Evolutionary conservation across 2,888 invertebrate genomes (phyloP).

Genomic region (Tinea semifulvella): DNA sequence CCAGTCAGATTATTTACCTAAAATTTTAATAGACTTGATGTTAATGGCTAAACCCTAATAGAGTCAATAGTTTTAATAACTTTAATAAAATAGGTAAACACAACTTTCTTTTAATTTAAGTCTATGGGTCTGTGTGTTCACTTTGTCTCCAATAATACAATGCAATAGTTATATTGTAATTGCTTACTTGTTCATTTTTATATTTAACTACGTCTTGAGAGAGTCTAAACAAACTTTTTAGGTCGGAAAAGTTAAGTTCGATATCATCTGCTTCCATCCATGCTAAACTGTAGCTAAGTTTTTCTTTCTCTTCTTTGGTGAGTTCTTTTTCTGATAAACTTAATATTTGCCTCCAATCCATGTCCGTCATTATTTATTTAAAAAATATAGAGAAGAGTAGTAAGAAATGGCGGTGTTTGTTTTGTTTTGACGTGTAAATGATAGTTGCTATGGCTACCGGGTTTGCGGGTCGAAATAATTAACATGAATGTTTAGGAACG

Average conservation of each 20-base stretch:
- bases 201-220: slow-evolving; percentile 74
- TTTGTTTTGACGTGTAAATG: too few relatives aligned
- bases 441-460: slow-evolving; percentile 8
- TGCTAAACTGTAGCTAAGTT: slow-evolving; percentile 67
- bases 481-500: too few relatives aligned
- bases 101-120: too few relatives aligned
- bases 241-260: slow-evolving; percentile 61
- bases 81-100: too few relatives aligned
- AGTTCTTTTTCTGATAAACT: slow-evolving; percentile 63
- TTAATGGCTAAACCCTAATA: too few relatives aligned
- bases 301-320: slow-evolving; percentile 69
- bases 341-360: slow-evolving; percentile 68
- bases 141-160: too few relatives aligned
- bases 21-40: too few relatives aligned
- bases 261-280: slow-evolving; percentile 70
- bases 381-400: too few relatives aligned
- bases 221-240: slow-evolving; percentile 65
- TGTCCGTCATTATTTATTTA: slow-evolving; percentile 37
- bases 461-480: background rate
- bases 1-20: slow-evolving; percentile 49
- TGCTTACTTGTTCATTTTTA: slow-evolving; percentile 74
- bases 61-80: too few relatives aligned
- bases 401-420: background rate
- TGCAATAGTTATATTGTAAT: too few relatives aligned
- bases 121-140: too few relatives aligned